These are phyloP conservation scores for Hypotaenidia okinawae DNA, from an alignment of 2,797 vertebrate genomes.

Conservation along the genomic window DNA sequence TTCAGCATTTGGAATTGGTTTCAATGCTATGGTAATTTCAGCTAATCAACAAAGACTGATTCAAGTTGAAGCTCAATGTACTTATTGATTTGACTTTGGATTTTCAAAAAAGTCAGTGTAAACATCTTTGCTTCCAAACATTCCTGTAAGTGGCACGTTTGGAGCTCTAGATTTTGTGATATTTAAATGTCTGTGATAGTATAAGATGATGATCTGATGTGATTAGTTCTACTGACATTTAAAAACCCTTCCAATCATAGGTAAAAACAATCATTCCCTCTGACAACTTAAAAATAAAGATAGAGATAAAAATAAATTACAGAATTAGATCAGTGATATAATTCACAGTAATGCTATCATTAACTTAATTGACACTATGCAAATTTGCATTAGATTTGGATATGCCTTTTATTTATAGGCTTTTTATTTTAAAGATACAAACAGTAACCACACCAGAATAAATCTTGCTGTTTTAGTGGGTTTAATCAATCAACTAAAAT, in stretches of 20 bases:
- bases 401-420: background rate
- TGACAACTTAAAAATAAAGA: background rate
- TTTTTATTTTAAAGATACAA: slow-evolving; percentile 17
- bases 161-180: background rate
- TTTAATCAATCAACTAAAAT: background rate
- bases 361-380: background rate
- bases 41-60: background rate
- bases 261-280: background rate
- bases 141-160: background rate
- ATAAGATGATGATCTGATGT: background rate
- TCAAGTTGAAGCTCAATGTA: background rate
- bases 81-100: background rate
- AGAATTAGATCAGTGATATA: background rate
- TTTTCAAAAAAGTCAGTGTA: background rate
- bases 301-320: slow-evolving; percentile 12
- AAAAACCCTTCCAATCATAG: background rate
- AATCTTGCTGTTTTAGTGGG: background rate
- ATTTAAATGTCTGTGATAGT: background rate
- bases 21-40: background rate
- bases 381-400: slow-evolving; percentile 4
- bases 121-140: background rate
- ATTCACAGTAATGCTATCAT: slow-evolving; percentile 1
- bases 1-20: background rate
- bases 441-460: background rate
- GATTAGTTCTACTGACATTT: background rate